Base-by-base conservation (phyloP, 2,888 invertebrate species). In the Eupithecia pulchellata region DNA sequence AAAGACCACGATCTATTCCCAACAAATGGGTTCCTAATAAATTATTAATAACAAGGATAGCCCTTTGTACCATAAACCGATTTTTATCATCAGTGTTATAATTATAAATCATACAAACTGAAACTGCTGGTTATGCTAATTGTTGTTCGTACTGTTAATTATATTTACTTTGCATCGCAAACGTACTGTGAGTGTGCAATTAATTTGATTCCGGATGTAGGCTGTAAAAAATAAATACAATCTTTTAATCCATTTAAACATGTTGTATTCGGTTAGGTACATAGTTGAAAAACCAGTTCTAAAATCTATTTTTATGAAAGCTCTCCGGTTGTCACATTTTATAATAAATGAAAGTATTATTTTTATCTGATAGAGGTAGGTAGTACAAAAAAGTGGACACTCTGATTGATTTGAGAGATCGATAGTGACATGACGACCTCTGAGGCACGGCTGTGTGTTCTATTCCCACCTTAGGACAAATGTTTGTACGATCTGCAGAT, bases 121-220 rank as follows among this genome's bases (percentile, higher is more conserved):
- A 47, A 47, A 20, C 27, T 14, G 14, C 27, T 27, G 55, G 17
- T 63, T 32, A 66, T 58, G 63, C 13, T 70, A 58, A 70, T 67
- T 71, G 64, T 13, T 64, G 60, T 64, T 71, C 36, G 52, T 57
- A 52, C 42, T 47, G 71, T 64, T 52, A 60, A 70, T 70, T 57
- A 47, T 42, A 63, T 70, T 70, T 66, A 70, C 66, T 63, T 42
- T 42, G n/a, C 39, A 6, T 4, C 8, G 47, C 27, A 42, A n/a
- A 42, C n/a, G 39, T 42, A 42, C 39, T 42, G 39, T 42, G 25
- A 62, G n/a, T 66, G 42, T 62, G 42, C 30, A 58, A 42, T 66
- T 39, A 47, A 70, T 57, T 58, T 27, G 39, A 58, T 64, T 27
- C 20, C 11, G 32, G 29, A 47, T 47, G 52, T 34, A 8, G 27